Base-by-base conservation (phyloP, 2,113 vertebrate genomes). In the Astatotilapia flaviijosephi region DNA sequence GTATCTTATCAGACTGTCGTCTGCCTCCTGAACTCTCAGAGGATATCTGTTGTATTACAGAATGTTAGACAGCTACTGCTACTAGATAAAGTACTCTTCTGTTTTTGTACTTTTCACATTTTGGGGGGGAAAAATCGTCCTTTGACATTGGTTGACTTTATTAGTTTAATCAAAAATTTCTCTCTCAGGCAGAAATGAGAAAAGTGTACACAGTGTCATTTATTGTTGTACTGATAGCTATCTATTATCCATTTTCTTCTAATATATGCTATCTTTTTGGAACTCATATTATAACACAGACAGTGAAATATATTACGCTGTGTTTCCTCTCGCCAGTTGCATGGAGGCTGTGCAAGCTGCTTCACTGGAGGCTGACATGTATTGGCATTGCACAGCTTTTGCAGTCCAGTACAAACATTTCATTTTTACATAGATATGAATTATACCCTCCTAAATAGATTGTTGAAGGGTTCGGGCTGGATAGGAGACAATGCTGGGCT, bases 1-100 rank as follows among this genome's bases (percentile, higher is more conserved):
- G 88, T 70, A 95, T 96, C 94, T 95, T 95, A 95, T 95, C 95
- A 81, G 88, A 82, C 86, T 95, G 94, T 95, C 77, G 92, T 85
- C 88, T 90, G 88, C 86, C 92, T 91, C 89, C 86, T 93, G 93
- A 92, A 89, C 93, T 92, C 93, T 86, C 83, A 12, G 77, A 51
- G 82, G 84, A 88, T 81, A 83, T 90, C 86, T 90, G 91, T 88
- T 93, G 93, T 93, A 92, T 87, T 92, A 92, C 91, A 91, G 51
- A 90, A 89, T 86, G 86, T 89, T 85, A 26, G 86, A 88, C 88
- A 91, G 80, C 75, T 79, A 13, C 19, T 58, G 88, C 77, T 81
- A 56, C 90, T 87, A 93, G 88, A 95, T 93, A 93, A 94, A 91
- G 40, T 49, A 70, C 68, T 19, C 26, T 49, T 88, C 58, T 84